Conservation (phyloP, 1,140 invertebrate genomes). For the Scylla paramamosain region DNA sequence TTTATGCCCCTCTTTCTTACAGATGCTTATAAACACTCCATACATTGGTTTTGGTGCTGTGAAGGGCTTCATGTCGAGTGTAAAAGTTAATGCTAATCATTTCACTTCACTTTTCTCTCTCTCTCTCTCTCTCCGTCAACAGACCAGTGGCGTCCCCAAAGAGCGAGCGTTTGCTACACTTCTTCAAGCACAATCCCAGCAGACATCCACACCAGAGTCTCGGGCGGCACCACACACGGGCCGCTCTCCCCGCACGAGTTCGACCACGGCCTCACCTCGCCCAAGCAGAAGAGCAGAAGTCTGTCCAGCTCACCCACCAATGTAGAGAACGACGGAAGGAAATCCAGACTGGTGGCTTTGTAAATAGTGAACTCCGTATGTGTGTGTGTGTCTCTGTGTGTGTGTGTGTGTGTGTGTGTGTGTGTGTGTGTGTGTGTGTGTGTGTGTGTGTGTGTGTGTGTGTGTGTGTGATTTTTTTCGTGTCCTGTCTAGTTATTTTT, state of each 20-base stretch:
- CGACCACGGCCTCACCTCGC: neutral
- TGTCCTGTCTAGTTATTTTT: too few relatives aligned
- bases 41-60: too few relatives aligned
- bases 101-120: too few relatives aligned
- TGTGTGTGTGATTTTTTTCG: too few relatives aligned
- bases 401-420: too few relatives aligned
- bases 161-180: conserved; percentile 58
- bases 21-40: too few relatives aligned
- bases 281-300: conserved; percentile 42
- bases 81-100: too few relatives aligned
- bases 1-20: neutral
- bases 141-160: conserved; percentile 47
- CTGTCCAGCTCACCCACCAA: conserved; percentile 50
- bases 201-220: neutral
- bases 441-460: too few relatives aligned
- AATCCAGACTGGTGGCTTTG: conserved; percentile 29
- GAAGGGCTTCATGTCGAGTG: too few relatives aligned
- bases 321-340: neutral
- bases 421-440: too few relatives aligned
- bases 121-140: neutral
- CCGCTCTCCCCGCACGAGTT: neutral
- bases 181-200: conserved; percentile 53
- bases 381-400: too few relatives aligned
- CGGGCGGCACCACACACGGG: neutral
- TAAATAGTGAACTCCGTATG: neutral